Evolutionary conservation across 1,140 invertebrate species (phyloP).

Genomic region (Musca vetustissima): DNA sequence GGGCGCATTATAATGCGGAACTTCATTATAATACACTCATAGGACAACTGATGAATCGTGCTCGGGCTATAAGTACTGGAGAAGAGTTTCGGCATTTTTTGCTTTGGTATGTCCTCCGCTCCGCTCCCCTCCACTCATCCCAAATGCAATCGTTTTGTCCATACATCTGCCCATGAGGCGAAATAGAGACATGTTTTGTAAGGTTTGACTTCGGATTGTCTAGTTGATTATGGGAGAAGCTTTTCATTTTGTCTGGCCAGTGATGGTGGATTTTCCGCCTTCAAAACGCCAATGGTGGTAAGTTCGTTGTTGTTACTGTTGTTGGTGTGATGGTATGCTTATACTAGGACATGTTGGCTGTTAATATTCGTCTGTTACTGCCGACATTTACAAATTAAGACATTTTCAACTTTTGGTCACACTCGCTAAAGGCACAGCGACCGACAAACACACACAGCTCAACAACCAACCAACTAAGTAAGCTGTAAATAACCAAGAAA

Average conservation of each 20-base stretch:
- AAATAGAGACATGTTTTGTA: too few relatives aligned
- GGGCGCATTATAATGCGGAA: too few relatives aligned
- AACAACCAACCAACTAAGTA: not conserved
- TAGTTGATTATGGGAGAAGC: not conserved
- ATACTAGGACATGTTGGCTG: not conserved
- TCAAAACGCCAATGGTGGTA: not conserved
- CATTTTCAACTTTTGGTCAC: conserved; percentile 7
- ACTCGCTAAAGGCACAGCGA: not conserved
- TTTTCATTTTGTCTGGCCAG: not conserved
- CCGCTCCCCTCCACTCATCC: too few relatives aligned
- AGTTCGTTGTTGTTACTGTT: not conserved
- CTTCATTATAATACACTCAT: too few relatives aligned
- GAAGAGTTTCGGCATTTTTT: too few relatives aligned
- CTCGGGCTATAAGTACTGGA: too few relatives aligned
- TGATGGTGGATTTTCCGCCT: not conserved
- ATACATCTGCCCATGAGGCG: too few relatives aligned
- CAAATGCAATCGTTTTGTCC: too few relatives aligned
- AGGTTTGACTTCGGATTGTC: not conserved
- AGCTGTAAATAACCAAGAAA: not conserved
- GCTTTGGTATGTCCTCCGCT: too few relatives aligned
- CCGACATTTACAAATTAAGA: conserved; percentile 22
- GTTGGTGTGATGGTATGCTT: not conserved
- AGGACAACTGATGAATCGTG: too few relatives aligned
- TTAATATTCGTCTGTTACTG: conserved; percentile 1
- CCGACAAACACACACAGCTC: too few relatives aligned